These are phyloP conservation scores for Lysandra bellargus DNA, from an alignment of 2,888 invertebrate species.

Conservation along the genomic window DNA sequence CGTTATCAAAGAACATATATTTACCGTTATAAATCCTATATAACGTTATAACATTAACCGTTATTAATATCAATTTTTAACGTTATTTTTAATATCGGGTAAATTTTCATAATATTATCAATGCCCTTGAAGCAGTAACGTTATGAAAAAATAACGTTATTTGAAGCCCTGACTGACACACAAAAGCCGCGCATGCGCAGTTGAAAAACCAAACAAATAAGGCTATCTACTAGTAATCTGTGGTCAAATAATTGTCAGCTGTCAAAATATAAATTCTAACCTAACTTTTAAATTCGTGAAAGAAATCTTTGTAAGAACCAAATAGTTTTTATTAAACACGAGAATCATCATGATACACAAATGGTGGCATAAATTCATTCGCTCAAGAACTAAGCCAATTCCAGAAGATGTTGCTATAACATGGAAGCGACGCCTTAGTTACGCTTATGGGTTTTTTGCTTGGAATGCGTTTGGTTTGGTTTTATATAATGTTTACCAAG, in stretches of 20 bases:
- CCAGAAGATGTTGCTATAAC: slow-evolving; percentile 71
- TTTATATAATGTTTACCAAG: slow-evolving; percentile 78
- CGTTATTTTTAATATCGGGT: no score
- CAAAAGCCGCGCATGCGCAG: no score
- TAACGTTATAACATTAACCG: no score
- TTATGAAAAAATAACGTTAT: no score
- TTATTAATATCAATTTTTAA: no score
- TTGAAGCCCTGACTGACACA: no score
- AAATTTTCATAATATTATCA: no score
- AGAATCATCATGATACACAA: slow-evolving; percentile 55
- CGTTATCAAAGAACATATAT: no score
- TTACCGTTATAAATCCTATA: no score
- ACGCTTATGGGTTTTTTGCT: slow-evolving; percentile 83
- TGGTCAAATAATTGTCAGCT: background rate
- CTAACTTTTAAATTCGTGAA: background rate
- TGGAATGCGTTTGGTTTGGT: slow-evolving; percentile 87
- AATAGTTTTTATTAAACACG: slow-evolving; percentile 30
- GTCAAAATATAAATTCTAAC: background rate
- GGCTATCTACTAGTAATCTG: no score
- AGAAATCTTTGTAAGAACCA: background rate
- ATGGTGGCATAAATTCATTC: slow-evolving; percentile 70
- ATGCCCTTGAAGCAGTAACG: no score
- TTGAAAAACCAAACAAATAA: no score
- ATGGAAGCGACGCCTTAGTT: slow-evolving; percentile 83
- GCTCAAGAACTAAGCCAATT: slow-evolving; percentile 68